Percentiles rank a stretch among this genome's conserved stretches.
phyloP scores from a whole-genome alignment of 2,797 vertebrate species.

The Oreochromis mossambicus region DNA sequence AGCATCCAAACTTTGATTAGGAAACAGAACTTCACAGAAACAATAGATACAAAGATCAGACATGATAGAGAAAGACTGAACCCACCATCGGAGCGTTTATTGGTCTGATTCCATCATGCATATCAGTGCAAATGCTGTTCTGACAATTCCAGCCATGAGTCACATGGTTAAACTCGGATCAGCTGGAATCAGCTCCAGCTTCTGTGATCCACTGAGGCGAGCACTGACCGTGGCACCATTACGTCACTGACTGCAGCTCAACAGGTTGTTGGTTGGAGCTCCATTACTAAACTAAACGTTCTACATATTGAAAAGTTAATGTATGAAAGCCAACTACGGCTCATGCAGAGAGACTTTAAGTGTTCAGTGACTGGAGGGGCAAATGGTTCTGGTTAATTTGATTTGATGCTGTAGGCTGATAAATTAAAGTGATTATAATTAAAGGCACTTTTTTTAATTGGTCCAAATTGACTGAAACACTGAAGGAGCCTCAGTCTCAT shows the following conservation, averaged over 20 bases:
- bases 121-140: background rate
- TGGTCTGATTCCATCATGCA: background rate
- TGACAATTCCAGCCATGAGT: background rate
- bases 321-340: background rate
- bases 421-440: background rate
- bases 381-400: background rate
- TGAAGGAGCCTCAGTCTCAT: background rate
- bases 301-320: background rate
- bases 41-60: background rate
- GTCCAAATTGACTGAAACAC: background rate
- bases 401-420: background rate
- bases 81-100: background rate
- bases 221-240: background rate
- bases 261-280: background rate
- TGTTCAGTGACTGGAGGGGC: fast-evolving
- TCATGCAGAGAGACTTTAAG: background rate
- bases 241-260: background rate
- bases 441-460: background rate
- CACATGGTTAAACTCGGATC: background rate
- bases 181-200: background rate
- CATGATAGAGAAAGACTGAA: background rate
- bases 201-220: background rate
- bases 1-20: background rate
- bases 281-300: background rate
- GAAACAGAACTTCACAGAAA: background rate